Evolutionary conservation across 2,797 vertebrate genomes (phyloP).

Genomic region (Pygocentrus nattereri): DNA sequence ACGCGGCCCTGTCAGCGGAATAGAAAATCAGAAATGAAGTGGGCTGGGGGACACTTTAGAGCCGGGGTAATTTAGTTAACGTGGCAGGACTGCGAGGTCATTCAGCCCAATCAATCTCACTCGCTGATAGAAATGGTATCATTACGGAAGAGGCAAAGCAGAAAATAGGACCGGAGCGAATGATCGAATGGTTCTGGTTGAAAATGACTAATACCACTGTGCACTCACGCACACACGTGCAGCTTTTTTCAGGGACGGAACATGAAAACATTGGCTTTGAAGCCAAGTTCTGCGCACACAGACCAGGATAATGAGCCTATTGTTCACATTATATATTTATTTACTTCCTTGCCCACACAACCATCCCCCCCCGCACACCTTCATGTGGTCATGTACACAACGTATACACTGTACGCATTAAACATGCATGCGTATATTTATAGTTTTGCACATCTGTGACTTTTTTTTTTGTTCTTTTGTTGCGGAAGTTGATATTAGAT

Average conservation of each 20-base stretch:
- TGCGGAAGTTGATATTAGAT: not conserved
- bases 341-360: not conserved
- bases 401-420: not conserved
- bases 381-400: no score
- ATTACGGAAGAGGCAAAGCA: slow-evolving; percentile 46
- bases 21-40: slow-evolving; percentile 66
- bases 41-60: slow-evolving; percentile 40
- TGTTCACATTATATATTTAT: not conserved
- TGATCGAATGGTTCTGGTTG: slow-evolving; percentile 44
- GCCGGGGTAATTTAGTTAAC: slow-evolving; percentile 57
- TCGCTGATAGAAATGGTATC: slow-evolving; percentile 52
- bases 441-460: not conserved
- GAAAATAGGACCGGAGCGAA: slow-evolving; percentile 50
- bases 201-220: slow-evolving; percentile 32
- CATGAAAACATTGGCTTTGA: not conserved
- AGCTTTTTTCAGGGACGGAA: not conserved
- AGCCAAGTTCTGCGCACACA: not conserved
- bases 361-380: not conserved
- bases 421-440: not conserved
- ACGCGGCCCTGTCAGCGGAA: slow-evolving; percentile 69
- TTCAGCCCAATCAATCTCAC: slow-evolving; percentile 56
- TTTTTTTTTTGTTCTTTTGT: not conserved
- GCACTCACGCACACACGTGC: slow-evolving; percentile 9
- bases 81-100: slow-evolving; percentile 51
- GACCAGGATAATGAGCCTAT: slow-evolving; percentile 6